Base-by-base conservation (phyloP, 2,797 vertebrate genomes). In the Eulemur albifrons region DNA sequence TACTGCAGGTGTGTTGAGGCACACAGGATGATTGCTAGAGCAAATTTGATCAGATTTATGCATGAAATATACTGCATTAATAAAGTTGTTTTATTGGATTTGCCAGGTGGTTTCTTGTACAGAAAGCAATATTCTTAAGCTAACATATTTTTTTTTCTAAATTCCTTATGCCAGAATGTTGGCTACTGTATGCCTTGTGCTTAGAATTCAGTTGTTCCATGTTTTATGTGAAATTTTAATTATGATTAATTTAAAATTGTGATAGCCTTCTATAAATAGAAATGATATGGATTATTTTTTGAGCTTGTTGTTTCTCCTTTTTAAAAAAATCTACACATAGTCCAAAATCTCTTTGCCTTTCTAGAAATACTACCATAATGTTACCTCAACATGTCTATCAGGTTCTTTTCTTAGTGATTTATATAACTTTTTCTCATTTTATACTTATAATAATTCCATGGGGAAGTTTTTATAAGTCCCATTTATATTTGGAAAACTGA, bases 181-280 rank as follows among this genome's bases (percentile, higher is more conserved):
- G 65, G 87, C 76, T 94, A 35, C 95, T 95, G 98, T 85, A 92
- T 92, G 88, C 27, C 0, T 48, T 93, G 72, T 96, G 93, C 92
- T 84, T 89, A 84, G 92, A 97, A 97, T 95, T 92, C 48, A 91
- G 45, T 92, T 70, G 86, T 94, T 80, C 10, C 50, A 38, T 75
- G 82, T 52, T 98, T 94, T 98, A 86, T 95, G 27, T 96, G 32
- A 94, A 90, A 25, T 52, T 95, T 76, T 85, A 90, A 83, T 83
- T 96, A 87, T 93, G 77, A 43, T 17, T 65, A 70, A 69, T 94
- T 97, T 94, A 92, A 69, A 80, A 82, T 25, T 72, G 1, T 30
- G 67, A 4, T 43, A 65, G 2, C n/a, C 59, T 85, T 59, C 10
- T 84, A 82, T 84, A 92, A 88, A 79, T 79, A 88, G 10, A 35